Conservation (phyloP, 1,140 invertebrate genomes). For the Atopsyche davidsoni region DNA sequence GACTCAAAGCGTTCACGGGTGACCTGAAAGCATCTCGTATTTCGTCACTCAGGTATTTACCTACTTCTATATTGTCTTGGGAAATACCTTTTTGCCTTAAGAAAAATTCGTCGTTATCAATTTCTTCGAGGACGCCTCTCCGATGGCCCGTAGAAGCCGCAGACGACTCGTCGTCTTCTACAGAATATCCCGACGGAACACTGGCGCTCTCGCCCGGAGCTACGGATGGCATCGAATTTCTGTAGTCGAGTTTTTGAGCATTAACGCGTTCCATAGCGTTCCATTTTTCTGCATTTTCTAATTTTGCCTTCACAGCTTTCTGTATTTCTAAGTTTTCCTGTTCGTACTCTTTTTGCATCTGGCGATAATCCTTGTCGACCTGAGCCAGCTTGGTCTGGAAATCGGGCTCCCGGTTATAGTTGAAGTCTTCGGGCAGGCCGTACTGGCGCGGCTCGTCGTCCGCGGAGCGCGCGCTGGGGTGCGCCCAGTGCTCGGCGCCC, state of each 20-base stretch:
- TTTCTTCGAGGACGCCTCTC: constrained; percentile 69
- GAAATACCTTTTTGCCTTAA: constrained; percentile 71
- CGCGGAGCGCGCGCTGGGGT: constrained; percentile 17
- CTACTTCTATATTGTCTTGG: constrained; percentile 71
- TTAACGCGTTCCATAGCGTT: constrained; percentile 25
- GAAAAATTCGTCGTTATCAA: constrained; percentile 82
- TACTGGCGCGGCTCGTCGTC: constrained; percentile 24
- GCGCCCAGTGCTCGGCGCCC: constrained; percentile 19
- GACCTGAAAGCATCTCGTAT: constrained; percentile 70
- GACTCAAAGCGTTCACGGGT: constrained; percentile 55
- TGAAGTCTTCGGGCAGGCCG: constrained; percentile 12
- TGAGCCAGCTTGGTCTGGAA: constrained; percentile 26
- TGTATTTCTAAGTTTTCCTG: constrained; percentile 32
- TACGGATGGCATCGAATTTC: constrained; percentile 21
- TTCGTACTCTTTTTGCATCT: constrained; percentile 30
- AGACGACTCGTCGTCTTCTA: constrained; percentile 29
- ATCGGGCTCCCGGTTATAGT: constrained; percentile 15
- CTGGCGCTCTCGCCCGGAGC: constrained; percentile 9
- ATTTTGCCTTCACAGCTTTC: constrained; percentile 17
- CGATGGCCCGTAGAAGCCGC: constrained; percentile 39
- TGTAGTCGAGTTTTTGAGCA: constrained; percentile 23
- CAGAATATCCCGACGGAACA: not conserved
- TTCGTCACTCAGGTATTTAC: constrained; percentile 67
- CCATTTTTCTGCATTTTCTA: constrained; percentile 26
- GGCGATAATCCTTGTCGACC: constrained; percentile 27